phyloP scores from a whole-genome alignment of 1,140 invertebrate genomes.

The Scaptomyza pallida region DNA sequence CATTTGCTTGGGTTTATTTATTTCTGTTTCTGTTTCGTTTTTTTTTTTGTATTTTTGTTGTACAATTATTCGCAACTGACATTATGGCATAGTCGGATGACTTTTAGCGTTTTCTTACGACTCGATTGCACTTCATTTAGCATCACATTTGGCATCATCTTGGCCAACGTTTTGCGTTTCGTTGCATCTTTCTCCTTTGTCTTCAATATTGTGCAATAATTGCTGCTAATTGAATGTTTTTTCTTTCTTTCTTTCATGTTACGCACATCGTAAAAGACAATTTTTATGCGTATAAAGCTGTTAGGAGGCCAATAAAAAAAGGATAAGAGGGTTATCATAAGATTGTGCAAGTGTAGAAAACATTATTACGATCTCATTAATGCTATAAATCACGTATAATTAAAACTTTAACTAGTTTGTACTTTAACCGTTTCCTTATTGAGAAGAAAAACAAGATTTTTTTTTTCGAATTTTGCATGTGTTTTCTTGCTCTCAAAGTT shows the following conservation, averaged over 20 bases:
- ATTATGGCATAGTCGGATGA: constrained; percentile 11
- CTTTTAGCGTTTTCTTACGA: constrained; percentile 15
- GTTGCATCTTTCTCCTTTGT: not conserved
- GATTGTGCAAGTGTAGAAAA: not conserved
- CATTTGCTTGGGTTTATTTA: constrained; percentile 18
- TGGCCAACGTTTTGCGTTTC: constrained; percentile 1
- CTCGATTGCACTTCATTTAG: constrained; percentile 9
- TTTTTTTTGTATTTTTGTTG: too few relatives aligned
- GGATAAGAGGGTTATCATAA: not conserved
- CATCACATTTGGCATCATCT: too few relatives aligned
- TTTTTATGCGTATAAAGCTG: not conserved
- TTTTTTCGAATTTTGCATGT: too few relatives aligned
- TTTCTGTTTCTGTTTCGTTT: too few relatives aligned
- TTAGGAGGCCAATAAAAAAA: not conserved
- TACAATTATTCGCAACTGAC: constrained; percentile 33
- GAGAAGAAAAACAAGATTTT: too few relatives aligned
- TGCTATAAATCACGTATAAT: too few relatives aligned
- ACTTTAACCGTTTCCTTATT: not conserved
- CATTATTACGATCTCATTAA: not conserved
- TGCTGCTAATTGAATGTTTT: not conserved
- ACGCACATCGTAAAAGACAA: too few relatives aligned
- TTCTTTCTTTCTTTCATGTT: too few relatives aligned
- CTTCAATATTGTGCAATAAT: not conserved
- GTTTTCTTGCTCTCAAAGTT: not conserved
- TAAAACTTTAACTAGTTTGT: too few relatives aligned